phyloP scores from a whole-genome alignment of 2,797 vertebrate genomes.

The Huso huso region DNA sequence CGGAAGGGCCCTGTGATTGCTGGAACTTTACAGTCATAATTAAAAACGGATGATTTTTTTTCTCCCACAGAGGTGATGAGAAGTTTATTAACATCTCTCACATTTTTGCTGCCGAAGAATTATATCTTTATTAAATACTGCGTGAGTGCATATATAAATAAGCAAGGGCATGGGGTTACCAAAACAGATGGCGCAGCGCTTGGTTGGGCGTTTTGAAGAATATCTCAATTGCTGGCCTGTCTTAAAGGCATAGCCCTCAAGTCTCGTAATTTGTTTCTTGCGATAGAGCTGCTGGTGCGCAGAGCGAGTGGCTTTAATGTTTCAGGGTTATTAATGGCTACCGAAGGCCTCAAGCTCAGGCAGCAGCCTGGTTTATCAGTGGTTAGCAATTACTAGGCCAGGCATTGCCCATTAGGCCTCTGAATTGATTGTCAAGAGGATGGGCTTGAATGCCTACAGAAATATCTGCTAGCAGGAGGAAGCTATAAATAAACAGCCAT shows the following conservation, averaged over 20 bases:
- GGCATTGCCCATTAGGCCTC: background rate
- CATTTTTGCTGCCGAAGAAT: conserved; percentile 30
- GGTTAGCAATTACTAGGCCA: background rate
- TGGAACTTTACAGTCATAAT: conserved; percentile 83
- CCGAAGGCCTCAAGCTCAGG: no score
- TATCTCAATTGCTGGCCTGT: background rate
- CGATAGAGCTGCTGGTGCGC: background rate
- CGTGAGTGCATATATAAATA: conserved; percentile 48
- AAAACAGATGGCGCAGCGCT: conserved; percentile 34
- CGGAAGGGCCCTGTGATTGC: conserved; percentile 77
- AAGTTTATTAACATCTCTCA: conserved; percentile 66
- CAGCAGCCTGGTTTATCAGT: no score
- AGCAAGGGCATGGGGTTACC: conserved; percentile 43
- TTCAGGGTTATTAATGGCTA: no score
- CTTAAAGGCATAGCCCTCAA: background rate
- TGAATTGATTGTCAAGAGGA: background rate
- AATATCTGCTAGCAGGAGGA: background rate
- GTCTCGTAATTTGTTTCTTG: background rate
- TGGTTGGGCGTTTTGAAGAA: conserved; percentile 19
- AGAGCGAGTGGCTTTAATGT: background rate
- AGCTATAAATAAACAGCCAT: background rate
- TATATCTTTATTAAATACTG: conserved; percentile 47
- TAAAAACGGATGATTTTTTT: conserved; percentile 78
- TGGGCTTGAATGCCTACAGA: background rate
- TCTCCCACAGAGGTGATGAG: conserved; percentile 61